Evolutionary conservation across 2,797 vertebrate genomes (phyloP).

Genomic region (Cottoperca gobio): DNA sequence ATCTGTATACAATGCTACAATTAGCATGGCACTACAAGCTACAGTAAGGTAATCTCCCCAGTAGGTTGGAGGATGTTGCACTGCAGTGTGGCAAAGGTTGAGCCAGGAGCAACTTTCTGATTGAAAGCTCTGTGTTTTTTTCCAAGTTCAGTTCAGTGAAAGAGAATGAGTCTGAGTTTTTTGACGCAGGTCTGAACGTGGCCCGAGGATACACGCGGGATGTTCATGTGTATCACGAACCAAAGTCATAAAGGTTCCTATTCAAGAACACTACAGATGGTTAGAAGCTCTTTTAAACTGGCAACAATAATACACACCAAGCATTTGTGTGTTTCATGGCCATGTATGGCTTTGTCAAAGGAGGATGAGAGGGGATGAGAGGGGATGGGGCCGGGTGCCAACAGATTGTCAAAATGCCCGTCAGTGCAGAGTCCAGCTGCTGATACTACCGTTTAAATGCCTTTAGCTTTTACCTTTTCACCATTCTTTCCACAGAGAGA

Average conservation of each 20-base stretch:
- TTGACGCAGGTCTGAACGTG: conserved; percentile 19
- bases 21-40: not conserved
- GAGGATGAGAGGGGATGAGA: conserved; percentile 17
- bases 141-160: not conserved
- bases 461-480: conserved; percentile 18
- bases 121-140: not conserved
- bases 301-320: conserved; percentile 30
- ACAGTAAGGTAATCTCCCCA: not conserved
- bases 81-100: conserved; percentile 1
- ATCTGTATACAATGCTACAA: not conserved
- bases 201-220: conserved; percentile 25
- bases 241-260: conserved; percentile 43
- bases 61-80: not conserved
- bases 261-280: conserved; percentile 56
- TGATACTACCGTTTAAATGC: conserved; percentile 53
- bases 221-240: conserved; percentile 23
- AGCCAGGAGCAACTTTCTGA: conserved; percentile 18
- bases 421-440: conserved; percentile 57
- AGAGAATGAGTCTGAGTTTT: not conserved
- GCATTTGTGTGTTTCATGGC: conserved; percentile 27
- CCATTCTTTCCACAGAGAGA: conserved; percentile 18
- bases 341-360: conserved; percentile 36
- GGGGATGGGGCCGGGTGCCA: conserved; percentile 42
- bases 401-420: conserved; percentile 59
- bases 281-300: conserved; percentile 39